Evolutionary conservation across 2,797 vertebrate species (phyloP).

Genomic region (Schizopygopsis malacanthus): DNA sequence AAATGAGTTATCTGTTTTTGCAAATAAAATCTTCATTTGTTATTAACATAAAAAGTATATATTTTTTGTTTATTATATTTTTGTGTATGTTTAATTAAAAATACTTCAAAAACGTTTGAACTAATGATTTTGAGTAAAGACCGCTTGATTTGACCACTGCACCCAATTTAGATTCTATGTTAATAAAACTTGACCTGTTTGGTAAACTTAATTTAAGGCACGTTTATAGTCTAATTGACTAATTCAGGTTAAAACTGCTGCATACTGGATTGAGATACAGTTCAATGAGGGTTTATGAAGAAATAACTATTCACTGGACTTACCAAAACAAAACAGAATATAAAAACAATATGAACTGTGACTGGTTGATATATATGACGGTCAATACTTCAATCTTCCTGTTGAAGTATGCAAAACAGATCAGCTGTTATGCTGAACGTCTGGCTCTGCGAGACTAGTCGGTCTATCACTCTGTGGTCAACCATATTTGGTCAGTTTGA

Average conservation of each 20-base stretch:
- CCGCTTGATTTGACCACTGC: background rate
- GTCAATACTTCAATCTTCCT: background rate
- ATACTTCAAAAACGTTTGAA: background rate
- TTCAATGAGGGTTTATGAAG: background rate
- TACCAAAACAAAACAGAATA: background rate
- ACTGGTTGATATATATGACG: background rate
- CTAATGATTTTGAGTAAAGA: background rate
- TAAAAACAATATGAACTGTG: conserved; percentile 1
- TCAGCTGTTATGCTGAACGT: background rate
- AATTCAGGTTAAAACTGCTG: background rate
- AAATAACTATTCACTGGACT: background rate
- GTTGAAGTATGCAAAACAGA: background rate
- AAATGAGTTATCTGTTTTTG: no score
- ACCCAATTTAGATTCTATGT: background rate
- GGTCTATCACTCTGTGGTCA: background rate
- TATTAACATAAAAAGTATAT: background rate
- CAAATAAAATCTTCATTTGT: no score
- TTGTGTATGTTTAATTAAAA: background rate
- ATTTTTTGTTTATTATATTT: background rate
- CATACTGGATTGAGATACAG: background rate
- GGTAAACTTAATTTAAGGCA: background rate
- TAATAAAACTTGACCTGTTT: background rate
- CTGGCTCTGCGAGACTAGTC: background rate
- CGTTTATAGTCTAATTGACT: background rate
- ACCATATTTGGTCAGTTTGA: conserved; percentile 3